phyloP scores from a whole-genome alignment of 1,140 invertebrate genomes.

The Nylanderia fulva region DNA sequence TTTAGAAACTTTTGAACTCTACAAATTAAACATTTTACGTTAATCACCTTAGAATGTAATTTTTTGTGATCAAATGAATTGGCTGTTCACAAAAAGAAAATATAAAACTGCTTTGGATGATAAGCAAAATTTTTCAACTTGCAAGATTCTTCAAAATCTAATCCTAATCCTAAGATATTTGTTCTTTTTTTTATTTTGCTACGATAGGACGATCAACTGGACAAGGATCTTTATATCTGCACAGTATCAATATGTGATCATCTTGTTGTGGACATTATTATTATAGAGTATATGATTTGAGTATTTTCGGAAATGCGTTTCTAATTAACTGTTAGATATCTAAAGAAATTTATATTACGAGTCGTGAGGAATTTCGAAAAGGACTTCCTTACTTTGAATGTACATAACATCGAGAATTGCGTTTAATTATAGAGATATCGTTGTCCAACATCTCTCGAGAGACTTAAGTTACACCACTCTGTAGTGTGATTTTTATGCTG shows the following conservation, averaged over 20 bases:
- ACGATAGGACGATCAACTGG: no score
- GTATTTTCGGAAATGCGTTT: constrained; percentile 52
- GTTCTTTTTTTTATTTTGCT: no score
- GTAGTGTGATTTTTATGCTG: constrained; percentile 85
- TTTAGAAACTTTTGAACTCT: no score
- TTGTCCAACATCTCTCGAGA: constrained; percentile 35
- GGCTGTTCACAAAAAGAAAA: no score
- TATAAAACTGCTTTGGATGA: no score
- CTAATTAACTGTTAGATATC: constrained; percentile 15
- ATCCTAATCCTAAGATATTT: no score
- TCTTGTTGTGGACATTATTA: background rate
- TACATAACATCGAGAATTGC: constrained; percentile 16
- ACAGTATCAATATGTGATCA: constrained; percentile 27
- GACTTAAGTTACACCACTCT: constrained; percentile 79
- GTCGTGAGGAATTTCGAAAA: constrained; percentile 25
- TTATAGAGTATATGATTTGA: constrained; percentile 18
- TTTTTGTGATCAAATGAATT: no score
- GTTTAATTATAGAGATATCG: constrained; percentile 58
- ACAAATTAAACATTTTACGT: no score
- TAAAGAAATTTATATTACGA: constrained; percentile 46
- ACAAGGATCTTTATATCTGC: background rate
- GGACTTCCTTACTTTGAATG: constrained; percentile 53
- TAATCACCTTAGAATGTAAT: no score
- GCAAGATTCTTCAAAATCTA: no score
- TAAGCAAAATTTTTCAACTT: no score